Evolutionary conservation across 2,888 invertebrate genomes (phyloP).

Genomic region (Dasysyrphus albostriatus): DNA sequence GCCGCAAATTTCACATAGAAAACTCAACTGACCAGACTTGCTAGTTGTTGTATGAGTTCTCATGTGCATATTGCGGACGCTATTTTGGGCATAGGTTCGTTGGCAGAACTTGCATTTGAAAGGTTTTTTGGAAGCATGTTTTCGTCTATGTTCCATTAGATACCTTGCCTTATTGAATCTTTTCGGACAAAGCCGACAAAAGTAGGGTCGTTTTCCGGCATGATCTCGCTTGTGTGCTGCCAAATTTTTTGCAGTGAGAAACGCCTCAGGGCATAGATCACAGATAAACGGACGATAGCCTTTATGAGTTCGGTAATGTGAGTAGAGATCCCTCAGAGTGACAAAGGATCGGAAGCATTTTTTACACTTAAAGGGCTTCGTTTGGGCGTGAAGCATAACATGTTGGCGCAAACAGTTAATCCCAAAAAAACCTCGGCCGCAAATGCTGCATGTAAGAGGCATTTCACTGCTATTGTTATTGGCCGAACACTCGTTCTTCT

Average conservation of each 20-base stretch:
- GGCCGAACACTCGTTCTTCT: conserved; percentile 8
- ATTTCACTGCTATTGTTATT: not conserved
- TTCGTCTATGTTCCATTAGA: not conserved
- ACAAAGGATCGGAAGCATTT: conserved; percentile 5
- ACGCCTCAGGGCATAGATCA: conserved; percentile 12
- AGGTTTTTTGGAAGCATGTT: conserved; percentile 16
- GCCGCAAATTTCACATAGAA: conserved; percentile 24
- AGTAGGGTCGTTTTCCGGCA: not conserved
- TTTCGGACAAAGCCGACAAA: conserved; percentile 8
- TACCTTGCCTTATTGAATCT: not conserved
- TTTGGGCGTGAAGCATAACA: conserved; percentile 21
- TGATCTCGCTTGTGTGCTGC: conserved; percentile 5
- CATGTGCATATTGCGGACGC: conserved; percentile 23
- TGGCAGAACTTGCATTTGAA: conserved; percentile 35
- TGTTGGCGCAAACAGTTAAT: conserved; percentile 1
- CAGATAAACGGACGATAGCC: conserved; percentile 10
- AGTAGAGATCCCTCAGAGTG: conserved; percentile 16
- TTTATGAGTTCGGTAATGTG: conserved; percentile 2
- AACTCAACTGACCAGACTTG: not conserved
- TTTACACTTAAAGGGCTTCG: conserved; percentile 29
- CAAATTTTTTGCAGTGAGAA: not conserved
- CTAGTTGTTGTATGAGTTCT: conserved; percentile 3
- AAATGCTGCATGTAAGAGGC: conserved; percentile 29
- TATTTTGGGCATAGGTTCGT: conserved; percentile 1
- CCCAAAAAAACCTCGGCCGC: conserved; percentile 1